Evolutionary conservation across 2,113 vertebrate genomes (phyloP).

Genomic region (Eudyptes chrysolophus): DNA sequence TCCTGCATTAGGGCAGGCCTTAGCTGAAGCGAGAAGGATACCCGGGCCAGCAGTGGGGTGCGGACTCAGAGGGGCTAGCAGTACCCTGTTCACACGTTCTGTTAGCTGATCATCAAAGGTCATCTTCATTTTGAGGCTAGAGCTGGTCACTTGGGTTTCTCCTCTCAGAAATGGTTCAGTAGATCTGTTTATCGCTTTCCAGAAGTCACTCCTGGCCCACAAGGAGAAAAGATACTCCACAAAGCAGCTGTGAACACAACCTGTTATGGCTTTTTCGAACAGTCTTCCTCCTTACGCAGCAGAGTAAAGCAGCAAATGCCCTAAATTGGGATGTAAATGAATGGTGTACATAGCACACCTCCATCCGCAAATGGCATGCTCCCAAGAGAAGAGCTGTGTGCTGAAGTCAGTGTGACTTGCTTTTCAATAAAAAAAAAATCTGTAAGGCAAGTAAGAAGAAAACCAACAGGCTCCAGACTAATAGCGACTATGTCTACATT

Average conservation of each 20-base stretch:
- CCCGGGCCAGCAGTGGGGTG: fast-evolving
- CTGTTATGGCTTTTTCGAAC: neutral
- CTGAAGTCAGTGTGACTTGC: neutral
- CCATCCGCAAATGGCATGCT: neutral
- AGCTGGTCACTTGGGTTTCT: neutral
- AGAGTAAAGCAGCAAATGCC: neutral
- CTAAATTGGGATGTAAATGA: neutral
- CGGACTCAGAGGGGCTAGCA: fast-evolving
- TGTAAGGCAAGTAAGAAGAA: neutral
- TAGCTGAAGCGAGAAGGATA: too few relatives aligned
- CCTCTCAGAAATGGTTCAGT: neutral
- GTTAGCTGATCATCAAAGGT: neutral
- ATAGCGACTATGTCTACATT: neutral
- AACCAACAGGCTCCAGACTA: neutral
- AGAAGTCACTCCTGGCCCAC: neutral
- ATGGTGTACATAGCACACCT: neutral
- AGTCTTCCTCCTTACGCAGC: neutral
- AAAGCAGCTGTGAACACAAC: neutral
- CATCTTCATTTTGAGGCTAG: neutral
- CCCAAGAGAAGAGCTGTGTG: neutral
- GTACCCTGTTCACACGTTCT: fast-evolving
- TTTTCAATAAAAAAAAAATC: neutral
- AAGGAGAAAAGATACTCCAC: neutral
- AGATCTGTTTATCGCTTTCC: neutral
- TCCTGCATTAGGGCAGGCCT: neutral